Conservation (phyloP, 1,140 invertebrate species). For the Antheraea pernyi region DNA sequence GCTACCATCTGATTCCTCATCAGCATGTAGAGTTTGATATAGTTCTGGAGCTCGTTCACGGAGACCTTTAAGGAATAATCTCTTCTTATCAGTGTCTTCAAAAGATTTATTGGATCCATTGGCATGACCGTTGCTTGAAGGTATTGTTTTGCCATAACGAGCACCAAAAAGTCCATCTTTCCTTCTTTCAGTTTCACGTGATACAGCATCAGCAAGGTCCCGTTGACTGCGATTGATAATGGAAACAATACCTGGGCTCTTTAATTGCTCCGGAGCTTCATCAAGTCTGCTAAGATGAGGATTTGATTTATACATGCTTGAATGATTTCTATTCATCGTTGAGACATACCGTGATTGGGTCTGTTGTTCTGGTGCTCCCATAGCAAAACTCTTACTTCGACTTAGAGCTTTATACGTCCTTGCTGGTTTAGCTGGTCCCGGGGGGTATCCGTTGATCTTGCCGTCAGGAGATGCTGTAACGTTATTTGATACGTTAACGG, state of each 20-base stretch:
- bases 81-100: conserved; percentile 82
- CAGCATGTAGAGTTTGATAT: conserved; percentile 84
- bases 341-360: conserved; percentile 70
- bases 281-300: conserved; percentile 85
- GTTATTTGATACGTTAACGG: conserved; percentile 89
- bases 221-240: conserved; percentile 90
- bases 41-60: conserved; percentile 87
- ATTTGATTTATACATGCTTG: conserved; percentile 86
- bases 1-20: conserved; percentile 78
- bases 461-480: conserved; percentile 75
- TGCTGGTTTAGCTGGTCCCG: conserved; percentile 85
- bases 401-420: conserved; percentile 87
- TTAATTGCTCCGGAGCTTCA: conserved; percentile 86
- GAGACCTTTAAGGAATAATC: conserved; percentile 85
- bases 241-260: conserved; percentile 90
- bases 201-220: conserved; percentile 82
- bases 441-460: conserved; percentile 72
- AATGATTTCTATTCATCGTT: conserved; percentile 68
- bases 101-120: conserved; percentile 68
- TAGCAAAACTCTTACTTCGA: conserved; percentile 92
- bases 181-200: conserved; percentile 70
- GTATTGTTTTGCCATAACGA: conserved; percentile 79
- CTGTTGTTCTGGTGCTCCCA: conserved; percentile 80
- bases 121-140: conserved; percentile 68
- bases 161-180: conserved; percentile 76